Evolutionary conservation across 2,888 invertebrate species (phyloP), one percentile per base, ranked within the genome.

Genomic region (Leptarthrus brevirostris): DNA sequence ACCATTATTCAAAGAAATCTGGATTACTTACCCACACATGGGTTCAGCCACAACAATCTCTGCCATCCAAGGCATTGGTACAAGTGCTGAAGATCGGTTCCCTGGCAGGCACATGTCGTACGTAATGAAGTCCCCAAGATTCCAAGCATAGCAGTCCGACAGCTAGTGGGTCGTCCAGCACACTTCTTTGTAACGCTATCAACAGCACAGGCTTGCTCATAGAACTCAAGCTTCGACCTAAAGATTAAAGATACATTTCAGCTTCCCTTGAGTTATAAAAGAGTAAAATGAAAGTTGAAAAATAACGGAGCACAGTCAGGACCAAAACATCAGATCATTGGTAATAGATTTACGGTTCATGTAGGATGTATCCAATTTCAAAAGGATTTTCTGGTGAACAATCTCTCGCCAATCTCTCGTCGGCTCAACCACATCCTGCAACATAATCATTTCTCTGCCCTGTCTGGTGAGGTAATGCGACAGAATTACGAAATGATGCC

Each of bases 1-100:
- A 16, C 22, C 40, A n/a, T 22, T 16, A 36, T 18, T 20, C n/a
- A n/a, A n/a, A n/a, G n/a, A n/a, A n/a, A n/a, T n/a, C n/a, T 30
- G 5, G n/a, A 47, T 26, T 76, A 87, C 93, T 90, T 85, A 96
- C 96, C 95, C 79, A 96, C 95, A 84, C 96, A 96, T 70, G 95
- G 94, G 84, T 96, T 96, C 75, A 95, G 90, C 95, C 96, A 96
- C 44, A 96, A 88, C 47, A 95, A 88, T 74, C 95, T 85, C 81
- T 95, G 94, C 95, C 96, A 96, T 70, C 95, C 95, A 0, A 95
- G 88, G 80, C 96, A 96, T 81, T 94, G 93, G 83, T 95, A 94
- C 36, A 94, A 87, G 82, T 94, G 93, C 44, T 92, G 90, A 81
- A 92, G 90, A 86, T 95, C 94, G 1, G 93, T 92, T 36, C 94